Evolutionary conservation across 53 echinoderm and acorn worm genomes (phyloP).

Genomic region (Henricia sp.): DNA sequence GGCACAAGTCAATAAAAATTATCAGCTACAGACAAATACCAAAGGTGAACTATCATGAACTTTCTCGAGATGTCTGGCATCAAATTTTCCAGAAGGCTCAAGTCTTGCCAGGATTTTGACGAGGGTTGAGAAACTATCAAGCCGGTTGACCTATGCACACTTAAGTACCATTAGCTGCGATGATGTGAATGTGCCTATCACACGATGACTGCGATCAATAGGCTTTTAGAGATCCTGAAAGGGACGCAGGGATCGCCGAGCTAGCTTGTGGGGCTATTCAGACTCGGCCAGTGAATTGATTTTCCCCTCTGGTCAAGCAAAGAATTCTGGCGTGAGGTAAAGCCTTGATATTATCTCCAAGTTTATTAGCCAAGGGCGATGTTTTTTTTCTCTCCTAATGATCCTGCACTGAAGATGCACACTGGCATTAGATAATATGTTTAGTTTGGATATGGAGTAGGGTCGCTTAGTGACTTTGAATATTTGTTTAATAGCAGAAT

Average conservation of each 20-base stretch:
- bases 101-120: neutral
- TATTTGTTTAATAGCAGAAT: neutral
- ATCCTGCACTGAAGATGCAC: conserved; percentile 3
- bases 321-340: conserved; percentile 23
- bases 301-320: conserved; percentile 3
- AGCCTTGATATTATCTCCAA: conserved; percentile 4
- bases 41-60: conserved; percentile 37
- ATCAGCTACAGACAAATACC: conserved; percentile 40
- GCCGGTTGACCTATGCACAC: conserved; percentile 51
- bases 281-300: conserved; percentile 22
- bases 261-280: conserved; percentile 24
- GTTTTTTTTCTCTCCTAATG: neutral
- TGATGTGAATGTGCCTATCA: neutral
- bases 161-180: conserved; percentile 52
- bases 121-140: conserved; percentile 29
- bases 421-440: conserved; percentile 2
- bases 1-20: neutral
- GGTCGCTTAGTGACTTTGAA: neutral
- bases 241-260: conserved; percentile 11
- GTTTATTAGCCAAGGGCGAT: conserved; percentile 16
- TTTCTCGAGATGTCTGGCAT: conserved; percentile 21
- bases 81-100: conserved; percentile 24
- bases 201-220: conserved; percentile 42
- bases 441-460: conserved; percentile 8
- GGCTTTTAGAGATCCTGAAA: conserved; percentile 48